A percentile compares a stretch with the other conserved stretches of the same genome.
These are phyloP conservation scores for Zaprionus nigranus DNA, from an alignment of 1,140 invertebrate species.

Conservation along the genomic window DNA sequence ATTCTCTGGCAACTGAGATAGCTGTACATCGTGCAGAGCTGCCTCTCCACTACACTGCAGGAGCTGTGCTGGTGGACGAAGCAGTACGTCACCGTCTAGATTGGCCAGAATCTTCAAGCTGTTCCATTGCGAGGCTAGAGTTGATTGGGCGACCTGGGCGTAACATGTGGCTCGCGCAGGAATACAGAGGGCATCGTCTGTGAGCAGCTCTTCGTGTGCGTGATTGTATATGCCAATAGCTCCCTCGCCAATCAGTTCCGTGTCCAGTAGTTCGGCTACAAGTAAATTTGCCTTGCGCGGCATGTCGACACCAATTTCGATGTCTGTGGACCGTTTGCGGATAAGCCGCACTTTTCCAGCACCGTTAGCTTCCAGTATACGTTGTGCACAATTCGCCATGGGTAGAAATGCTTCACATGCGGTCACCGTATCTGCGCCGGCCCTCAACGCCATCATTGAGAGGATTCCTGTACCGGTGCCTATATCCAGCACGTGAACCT, in stretches of 20 bases:
- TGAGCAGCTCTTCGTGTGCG: slow-evolving; percentile 92
- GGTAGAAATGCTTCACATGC: slow-evolving; percentile 98
- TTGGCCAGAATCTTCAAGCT: slow-evolving; percentile 89
- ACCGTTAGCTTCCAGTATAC: slow-evolving; percentile 93
- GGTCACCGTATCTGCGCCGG: slow-evolving; percentile 94
- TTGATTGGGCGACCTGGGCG: slow-evolving; percentile 93
- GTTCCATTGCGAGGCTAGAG: slow-evolving; percentile 91
- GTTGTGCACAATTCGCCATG: slow-evolving; percentile 95
- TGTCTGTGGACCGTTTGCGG: slow-evolving; percentile 94
- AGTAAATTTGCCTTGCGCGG: slow-evolving; percentile 94
- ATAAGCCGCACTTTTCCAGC: slow-evolving; percentile 93
- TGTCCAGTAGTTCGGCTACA: slow-evolving; percentile 99
- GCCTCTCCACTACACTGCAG: slow-evolving; percentile 85
- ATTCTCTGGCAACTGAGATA: slow-evolving; percentile 90
- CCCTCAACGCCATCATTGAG: slow-evolving; percentile 97
- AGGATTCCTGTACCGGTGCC: slow-evolving; percentile 98
- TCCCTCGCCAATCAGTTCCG: slow-evolving; percentile 98
- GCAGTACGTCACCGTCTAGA: slow-evolving; percentile 86
- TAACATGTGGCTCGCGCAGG: slow-evolving; percentile 94
- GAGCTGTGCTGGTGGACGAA: slow-evolving; percentile 88
- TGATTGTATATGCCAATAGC: slow-evolving; percentile 96
- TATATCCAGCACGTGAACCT: slow-evolving; percentile 97
- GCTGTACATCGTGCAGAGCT: slow-evolving; percentile 94
- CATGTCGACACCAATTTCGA: slow-evolving; percentile 94
- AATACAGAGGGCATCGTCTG: slow-evolving; percentile 94